Conservation (phyloP, 2,113 vertebrate species). For the Lathamus discolor region DNA sequence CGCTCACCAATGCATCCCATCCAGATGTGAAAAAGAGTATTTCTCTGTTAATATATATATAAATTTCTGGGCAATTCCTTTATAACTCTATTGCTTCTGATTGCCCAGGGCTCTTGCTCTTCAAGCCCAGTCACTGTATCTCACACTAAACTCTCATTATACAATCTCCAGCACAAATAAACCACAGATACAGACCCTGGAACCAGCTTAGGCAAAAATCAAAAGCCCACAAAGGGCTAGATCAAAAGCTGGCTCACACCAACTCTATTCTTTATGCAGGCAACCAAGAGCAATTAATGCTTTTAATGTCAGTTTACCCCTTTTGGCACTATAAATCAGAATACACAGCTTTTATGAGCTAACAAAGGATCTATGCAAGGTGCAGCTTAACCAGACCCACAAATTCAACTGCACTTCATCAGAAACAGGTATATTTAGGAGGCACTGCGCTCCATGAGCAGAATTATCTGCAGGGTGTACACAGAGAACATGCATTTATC, state of each 20-base stretch:
- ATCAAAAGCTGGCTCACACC: conserved; percentile 45
- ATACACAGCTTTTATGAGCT: background rate
- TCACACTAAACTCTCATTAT: conserved; percentile 17
- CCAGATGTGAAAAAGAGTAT: background rate
- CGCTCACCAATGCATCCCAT: background rate
- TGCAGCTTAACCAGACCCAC: conserved; percentile 10
- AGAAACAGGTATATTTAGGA: conserved; percentile 18
- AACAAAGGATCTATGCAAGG: conserved; percentile 20
- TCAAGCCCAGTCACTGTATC: background rate
- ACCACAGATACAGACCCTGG: background rate
- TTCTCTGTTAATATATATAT: background rate
- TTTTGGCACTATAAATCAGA: conserved; percentile 18
- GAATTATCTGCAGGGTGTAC: background rate
- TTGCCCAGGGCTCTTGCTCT: background rate
- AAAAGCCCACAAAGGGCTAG: conserved; percentile 14
- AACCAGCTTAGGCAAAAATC: conserved; percentile 38
- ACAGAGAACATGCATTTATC: conserved; percentile 1
- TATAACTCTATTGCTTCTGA: background rate
- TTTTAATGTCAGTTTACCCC: conserved; percentile 49
- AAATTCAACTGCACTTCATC: conserved; percentile 6
- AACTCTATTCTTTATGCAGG: conserved; percentile 12
- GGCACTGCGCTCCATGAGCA: background rate
- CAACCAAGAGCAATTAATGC: conserved; percentile 49
- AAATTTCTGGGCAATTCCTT: background rate
- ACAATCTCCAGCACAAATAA: background rate